phyloP scores from a whole-genome alignment of 2,888 invertebrate species.

The Watsonalla cultraria region DNA sequence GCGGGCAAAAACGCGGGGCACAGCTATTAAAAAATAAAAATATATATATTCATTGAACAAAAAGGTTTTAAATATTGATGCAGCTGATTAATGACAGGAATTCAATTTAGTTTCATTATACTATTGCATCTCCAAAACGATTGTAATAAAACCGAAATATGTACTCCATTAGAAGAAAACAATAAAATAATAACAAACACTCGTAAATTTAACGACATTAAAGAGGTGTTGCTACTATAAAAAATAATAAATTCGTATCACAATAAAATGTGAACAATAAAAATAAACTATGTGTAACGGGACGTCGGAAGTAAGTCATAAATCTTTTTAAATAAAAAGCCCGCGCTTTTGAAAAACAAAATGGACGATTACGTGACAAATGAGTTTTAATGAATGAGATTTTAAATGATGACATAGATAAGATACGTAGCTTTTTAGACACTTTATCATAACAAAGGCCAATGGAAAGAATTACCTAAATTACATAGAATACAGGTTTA shows the following conservation, averaged over 20 bases:
- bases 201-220: neutral
- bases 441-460: too few species aligned
- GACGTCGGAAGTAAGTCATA: slow-evolving; percentile 51
- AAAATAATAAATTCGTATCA: slow-evolving; percentile 1
- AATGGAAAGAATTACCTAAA: too few species aligned
- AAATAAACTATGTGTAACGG: slow-evolving; percentile 13
- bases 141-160: neutral
- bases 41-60: too few species aligned
- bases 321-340: slow-evolving; percentile 45
- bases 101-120: too few species aligned
- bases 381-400: slow-evolving; percentile 4
- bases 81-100: too few species aligned
- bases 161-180: neutral
- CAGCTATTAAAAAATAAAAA: too few species aligned
- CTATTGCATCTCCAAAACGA: too few species aligned
- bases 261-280: slow-evolving; percentile 24
- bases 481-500: too few species aligned
- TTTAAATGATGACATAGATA: too few species aligned
- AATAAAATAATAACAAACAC: neutral
- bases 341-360: slow-evolving; percentile 25
- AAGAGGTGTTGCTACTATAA: neutral
- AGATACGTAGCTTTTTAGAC: too few species aligned
- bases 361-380: slow-evolving; percentile 16
- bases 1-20: too few species aligned
- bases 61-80: too few species aligned